phyloP scores from a whole-genome alignment of 2,797 vertebrate genomes.

The Podarcis lilfordi region DNA sequence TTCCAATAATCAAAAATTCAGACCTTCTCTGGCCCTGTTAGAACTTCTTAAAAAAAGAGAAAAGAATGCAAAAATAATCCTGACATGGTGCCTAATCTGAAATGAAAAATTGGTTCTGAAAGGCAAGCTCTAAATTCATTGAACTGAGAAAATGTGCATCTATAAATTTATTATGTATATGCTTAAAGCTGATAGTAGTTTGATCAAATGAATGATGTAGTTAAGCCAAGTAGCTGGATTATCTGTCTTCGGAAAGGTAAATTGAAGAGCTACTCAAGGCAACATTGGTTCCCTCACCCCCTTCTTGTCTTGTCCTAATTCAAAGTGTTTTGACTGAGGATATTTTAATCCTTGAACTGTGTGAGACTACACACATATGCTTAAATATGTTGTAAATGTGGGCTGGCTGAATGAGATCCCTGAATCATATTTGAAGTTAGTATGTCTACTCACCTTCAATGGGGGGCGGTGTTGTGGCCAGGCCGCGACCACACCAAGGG shows the following conservation, averaged over 20 bases:
- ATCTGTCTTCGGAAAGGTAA: conserved; percentile 47
- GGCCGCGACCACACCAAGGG: too few species aligned
- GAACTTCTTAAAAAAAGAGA: conserved; percentile 27
- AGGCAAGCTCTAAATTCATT: conserved; percentile 48
- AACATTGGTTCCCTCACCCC: conserved; percentile 1
- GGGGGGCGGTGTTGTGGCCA: too few species aligned
- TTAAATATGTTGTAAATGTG: conserved; percentile 43
- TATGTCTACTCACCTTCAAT: too few species aligned
- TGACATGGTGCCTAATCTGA: conserved; percentile 24
- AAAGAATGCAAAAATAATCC: conserved; percentile 31
- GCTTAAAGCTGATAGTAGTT: conserved; percentile 43
- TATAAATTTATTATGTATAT: conserved; percentile 64
- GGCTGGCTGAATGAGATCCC: background rate
- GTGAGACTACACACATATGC: conserved; percentile 10
- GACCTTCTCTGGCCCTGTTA: background rate
- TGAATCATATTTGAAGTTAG: background rate
- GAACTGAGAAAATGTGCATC: conserved; percentile 52
- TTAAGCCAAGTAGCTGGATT: conserved; percentile 56
- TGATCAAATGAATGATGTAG: conserved; percentile 56
- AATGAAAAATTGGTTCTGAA: conserved; percentile 55
- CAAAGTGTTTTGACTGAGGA: conserved; percentile 18
- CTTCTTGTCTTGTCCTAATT: conserved; percentile 13
- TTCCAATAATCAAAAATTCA: background rate
- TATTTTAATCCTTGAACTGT: background rate
- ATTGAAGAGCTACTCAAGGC: conserved; percentile 48